A percentile compares a stretch with the other conserved stretches of the same genome.
These are phyloP conservation scores for Sus scrofa DNA, from an alignment of 2,113 vertebrate species.

Conservation along the genomic window T2T-Sscrofa CM000826.6:122060501-122061000, in stretches of 20 bases:
- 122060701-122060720: background rate
- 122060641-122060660: background rate
- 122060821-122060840: background rate
- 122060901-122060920: conserved; percentile 2
- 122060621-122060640: conserved; percentile 7
- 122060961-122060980: background rate
- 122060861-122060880: conserved; percentile 1
- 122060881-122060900: background rate
- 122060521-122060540: background rate
- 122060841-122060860: background rate
- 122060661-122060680: conserved; percentile 22
- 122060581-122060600: background rate
- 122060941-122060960: conserved; percentile 33
- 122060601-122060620: background rate
- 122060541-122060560: background rate
- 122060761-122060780: background rate
- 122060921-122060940: conserved; percentile 40
- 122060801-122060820: background rate
- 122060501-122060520: conserved; percentile 47
- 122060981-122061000: background rate
- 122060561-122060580: conserved; percentile 20
- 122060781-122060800: conserved; percentile 17
- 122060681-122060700: background rate
- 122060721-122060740: background rate
- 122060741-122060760: background rate